Evolutionary conservation across 2,113 vertebrate species (phyloP), one percentile per base, ranked within the genome.

Genomic region (Antechinus flavipes): DNA sequence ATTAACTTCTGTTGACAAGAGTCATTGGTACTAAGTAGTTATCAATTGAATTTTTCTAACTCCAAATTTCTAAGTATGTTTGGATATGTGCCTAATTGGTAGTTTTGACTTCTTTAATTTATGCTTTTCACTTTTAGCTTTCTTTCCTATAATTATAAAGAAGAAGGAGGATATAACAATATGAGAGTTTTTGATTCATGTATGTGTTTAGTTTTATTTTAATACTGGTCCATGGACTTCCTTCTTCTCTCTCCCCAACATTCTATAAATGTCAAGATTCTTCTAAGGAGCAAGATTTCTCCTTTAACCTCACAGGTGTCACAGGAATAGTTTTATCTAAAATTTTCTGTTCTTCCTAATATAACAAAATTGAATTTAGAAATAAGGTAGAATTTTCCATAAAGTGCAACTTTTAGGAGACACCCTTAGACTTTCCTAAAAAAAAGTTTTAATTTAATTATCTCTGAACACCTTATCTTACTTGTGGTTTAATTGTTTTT

Each of bases 51-150:
- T 58, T 24, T 12, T 8, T 52, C 76, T 50, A 92, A 93, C 94
- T 96, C 94, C 91, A 96, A 96, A 98, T 94, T 96, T 47, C 95
- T 95, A 96, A 91, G 90, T 76, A 19, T 96, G 89, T 97, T 96
- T 97, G 95, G 55, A 91, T 9, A 92, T 76, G 47, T 91, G 25
- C 93, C 96, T 96, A 92, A 95, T 94, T 94, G 47, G 96, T 94
- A 56, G 14, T 54, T 54, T 68, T 95, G 52, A 9, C 89, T 56
- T 95, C 91, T 97, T 97, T 9, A 61, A 94, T 93, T 68, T 96
- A 96, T 55, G 54, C n/a, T 2, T 61, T 91, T 93, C 61, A 58
- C 94, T 95, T 95, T 58, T 27, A 58, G 92, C 53, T 46, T 54
- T 89, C 68, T 35, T 76, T 93, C 30, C 54, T 49, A 25, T 35